Conservation (phyloP, 1,140 invertebrate genomes). For the Goniozus legneri region DNA sequence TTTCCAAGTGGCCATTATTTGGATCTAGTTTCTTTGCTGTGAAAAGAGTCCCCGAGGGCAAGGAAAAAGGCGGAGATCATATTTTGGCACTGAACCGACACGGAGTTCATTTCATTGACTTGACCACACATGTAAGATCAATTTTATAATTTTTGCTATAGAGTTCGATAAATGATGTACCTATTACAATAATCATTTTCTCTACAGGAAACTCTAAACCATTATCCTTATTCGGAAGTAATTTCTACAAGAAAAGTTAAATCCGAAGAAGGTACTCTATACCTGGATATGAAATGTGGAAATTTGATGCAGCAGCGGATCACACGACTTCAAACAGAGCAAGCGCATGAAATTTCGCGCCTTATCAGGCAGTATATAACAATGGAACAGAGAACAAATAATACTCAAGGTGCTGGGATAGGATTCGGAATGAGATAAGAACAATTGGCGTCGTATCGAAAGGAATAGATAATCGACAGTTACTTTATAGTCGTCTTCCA, state of each 20-base stretch:
- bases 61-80: constrained; percentile 67
- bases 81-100: constrained; percentile 90
- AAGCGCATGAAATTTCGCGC: constrained; percentile 92
- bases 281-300: constrained; percentile 95
- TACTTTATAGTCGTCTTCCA: neutral
- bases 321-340: constrained; percentile 92
- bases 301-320: constrained; percentile 95
- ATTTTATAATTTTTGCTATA: no score
- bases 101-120: constrained; percentile 91
- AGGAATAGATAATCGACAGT: constrained; percentile 11
- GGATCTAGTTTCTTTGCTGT: constrained; percentile 98
- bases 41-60: constrained; percentile 79
- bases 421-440: constrained; percentile 47
- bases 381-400: constrained; percentile 66
- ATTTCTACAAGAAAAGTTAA: constrained; percentile 91
- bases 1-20: constrained; percentile 93
- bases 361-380: constrained; percentile 95
- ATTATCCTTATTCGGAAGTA: constrained; percentile 91
- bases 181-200: no score
- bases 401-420: constrained; percentile 35
- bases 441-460: neutral
- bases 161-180: no score
- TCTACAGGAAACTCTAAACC: constrained; percentile 77
- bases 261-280: constrained; percentile 89
- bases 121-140: constrained; percentile 78